Evolutionary conservation across 2,888 invertebrate genomes (phyloP), one percentile per base, ranked within the genome.

Genomic region (Drosophila prolongata): DNA sequence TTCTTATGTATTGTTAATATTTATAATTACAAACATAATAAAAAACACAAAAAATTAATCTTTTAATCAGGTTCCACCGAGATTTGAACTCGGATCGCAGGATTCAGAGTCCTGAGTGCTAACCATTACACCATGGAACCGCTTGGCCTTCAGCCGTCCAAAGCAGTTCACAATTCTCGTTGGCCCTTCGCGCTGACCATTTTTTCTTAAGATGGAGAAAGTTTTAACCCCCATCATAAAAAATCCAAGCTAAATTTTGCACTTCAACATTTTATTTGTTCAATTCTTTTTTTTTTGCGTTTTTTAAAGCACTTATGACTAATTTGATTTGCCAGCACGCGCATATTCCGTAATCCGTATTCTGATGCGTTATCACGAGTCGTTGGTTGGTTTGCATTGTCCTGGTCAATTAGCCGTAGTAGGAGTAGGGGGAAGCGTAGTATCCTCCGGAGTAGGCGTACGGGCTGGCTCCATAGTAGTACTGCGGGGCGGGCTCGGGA

Each of bases 91-190:
- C 92, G 92, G 92, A 92, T 92, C 92, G 92, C 92, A 91, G 92
- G 92, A 92, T 92, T 92, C 92, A 92, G 92, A 92, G 93, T 93
- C 93, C 93, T 92, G 93, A 93, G 93, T 93, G 93, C 93, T 93
- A 93, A 93, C 93, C 93, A 92, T 93, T 93, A 93, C 93, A 93
- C 93, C 93, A 93, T 93, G 93, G 93, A 91, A 93, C 93, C 93
- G 27, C 27, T 40, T 66, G 67, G 0, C 1, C 14, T 3, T 5
- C 35, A 30, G 0, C 0, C 0, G 4, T 0, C 0, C 1, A 0
- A 1, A 14, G 55, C n/a, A 60, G 16, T 54, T 44, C 24, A 24
- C 6, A 55, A 11, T 6, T 14, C 3, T 9, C 13, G 8, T 13
- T 40, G 46, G 44, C 37, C n/a, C 10, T 16, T 24, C 4, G 2